A percentile compares a stretch with the other conserved stretches of the same genome.
Evolutionary conservation across 2,113 vertebrate species (phyloP).

Genomic region (Aix galericulata): DNA sequence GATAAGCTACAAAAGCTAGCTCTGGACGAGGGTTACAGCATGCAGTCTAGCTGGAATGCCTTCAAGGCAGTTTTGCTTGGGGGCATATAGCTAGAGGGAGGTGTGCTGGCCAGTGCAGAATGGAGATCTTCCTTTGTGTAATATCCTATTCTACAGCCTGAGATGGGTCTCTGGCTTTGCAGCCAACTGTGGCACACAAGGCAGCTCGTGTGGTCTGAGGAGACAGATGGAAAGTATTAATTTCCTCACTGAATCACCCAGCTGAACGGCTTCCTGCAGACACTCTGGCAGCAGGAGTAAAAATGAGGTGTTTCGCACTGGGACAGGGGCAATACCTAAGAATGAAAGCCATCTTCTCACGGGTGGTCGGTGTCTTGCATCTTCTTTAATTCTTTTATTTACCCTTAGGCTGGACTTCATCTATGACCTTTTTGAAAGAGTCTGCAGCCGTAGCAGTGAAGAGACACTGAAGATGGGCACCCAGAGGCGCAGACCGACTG

Average conservation of each 20-base stretch:
- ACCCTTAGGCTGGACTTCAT: slow-evolving; percentile 88
- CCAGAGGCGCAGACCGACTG: slow-evolving; percentile 89
- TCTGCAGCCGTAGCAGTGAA: slow-evolving; percentile 85
- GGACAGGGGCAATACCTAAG: not conserved
- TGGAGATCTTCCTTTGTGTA: not conserved
- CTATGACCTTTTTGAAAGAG: slow-evolving; percentile 91
- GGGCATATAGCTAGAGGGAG: not conserved
- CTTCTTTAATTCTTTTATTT: not conserved
- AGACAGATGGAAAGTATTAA: not conserved
- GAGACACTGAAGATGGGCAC: slow-evolving; percentile 93
- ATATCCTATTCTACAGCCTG: not conserved
- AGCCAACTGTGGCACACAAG: not conserved
- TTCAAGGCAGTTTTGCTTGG: not conserved
- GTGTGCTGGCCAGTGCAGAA: not conserved
- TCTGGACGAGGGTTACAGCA: not conserved
- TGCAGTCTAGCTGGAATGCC: not conserved
- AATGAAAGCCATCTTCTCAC: not conserved
- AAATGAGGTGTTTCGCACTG: not conserved
- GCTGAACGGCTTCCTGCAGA: not conserved
- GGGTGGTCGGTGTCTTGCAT: not conserved
- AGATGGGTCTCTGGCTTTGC: not conserved
- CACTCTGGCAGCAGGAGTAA: not conserved
- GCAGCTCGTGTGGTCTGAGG: fast-evolving
- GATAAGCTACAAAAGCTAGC: not conserved
- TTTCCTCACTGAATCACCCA: not conserved